Conservation (phyloP, 1,140 invertebrate genomes). For the Drosophila cardini region DNA sequence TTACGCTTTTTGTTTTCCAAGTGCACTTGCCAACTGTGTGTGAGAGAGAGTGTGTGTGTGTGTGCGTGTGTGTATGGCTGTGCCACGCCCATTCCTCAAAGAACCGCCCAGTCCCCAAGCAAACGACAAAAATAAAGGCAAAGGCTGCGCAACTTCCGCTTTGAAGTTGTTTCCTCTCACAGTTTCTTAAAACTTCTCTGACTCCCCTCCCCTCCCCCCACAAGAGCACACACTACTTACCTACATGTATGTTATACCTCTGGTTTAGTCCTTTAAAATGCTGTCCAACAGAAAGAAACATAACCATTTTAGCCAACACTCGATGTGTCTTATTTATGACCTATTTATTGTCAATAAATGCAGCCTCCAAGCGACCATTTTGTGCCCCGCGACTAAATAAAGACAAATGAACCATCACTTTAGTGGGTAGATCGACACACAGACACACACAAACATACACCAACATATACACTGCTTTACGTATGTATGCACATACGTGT, state of each 20-base stretch:
- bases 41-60: neutral
- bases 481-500: neutral
- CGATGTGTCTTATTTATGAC: conserved; percentile 67
- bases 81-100: conserved; percentile 40
- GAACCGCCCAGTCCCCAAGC: neutral
- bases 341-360: conserved; percentile 82
- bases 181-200: conserved; percentile 22
- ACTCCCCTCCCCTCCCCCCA: neutral
- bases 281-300: neutral
- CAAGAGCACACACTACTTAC: neutral
- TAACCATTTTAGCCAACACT: neutral
- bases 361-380: conserved; percentile 79
- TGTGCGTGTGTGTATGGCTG: conserved; percentile 2
- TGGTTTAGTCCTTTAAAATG: conserved; percentile 44
- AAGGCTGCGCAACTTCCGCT: conserved; percentile 63
- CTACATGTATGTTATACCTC: neutral
- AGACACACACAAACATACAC: conserved; percentile 18
- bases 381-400: conserved; percentile 70
- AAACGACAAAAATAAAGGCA: conserved; percentile 41
- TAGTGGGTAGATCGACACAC: conserved; percentile 49
- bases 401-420: conserved; percentile 78
- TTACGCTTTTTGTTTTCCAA: conserved; percentile 81
- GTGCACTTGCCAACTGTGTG: conserved; percentile 57
- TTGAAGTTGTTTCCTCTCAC: conserved; percentile 63
- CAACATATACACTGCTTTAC: neutral